Conservation (phyloP, 2,113 vertebrate species). For the Miniopterus natalensis region DNA sequence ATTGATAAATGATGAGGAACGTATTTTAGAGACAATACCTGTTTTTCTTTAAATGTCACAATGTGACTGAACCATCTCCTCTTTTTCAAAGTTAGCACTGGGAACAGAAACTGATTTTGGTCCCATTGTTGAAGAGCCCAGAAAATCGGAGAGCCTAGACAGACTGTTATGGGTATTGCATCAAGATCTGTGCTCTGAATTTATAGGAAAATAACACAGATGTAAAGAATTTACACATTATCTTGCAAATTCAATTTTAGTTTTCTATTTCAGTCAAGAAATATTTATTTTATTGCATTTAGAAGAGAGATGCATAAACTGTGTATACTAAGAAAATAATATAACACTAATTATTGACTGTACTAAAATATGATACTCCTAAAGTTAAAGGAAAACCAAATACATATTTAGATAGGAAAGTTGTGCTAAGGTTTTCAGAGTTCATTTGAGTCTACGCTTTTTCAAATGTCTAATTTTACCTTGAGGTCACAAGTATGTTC, state of each 20-base stretch:
- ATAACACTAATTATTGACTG: neutral
- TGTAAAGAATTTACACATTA: neutral
- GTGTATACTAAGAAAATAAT: neutral
- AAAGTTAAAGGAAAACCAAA: conserved; percentile 22
- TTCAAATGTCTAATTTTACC: conserved; percentile 28
- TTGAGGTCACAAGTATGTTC: conserved; percentile 44
- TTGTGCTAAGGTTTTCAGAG: neutral
- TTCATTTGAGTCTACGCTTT: conserved; percentile 23
- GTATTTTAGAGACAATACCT: neutral
- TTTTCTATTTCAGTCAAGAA: neutral
- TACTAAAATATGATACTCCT: neutral
- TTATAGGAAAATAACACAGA: neutral
- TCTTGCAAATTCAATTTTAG: neutral
- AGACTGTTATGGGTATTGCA: neutral
- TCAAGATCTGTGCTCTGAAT: neutral
- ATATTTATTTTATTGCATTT: neutral
- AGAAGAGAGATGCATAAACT: neutral
- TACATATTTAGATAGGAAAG: neutral
- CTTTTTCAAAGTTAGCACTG: neutral
- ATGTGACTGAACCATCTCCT: neutral
- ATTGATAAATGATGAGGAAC: neutral
- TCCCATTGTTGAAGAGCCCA: neutral
- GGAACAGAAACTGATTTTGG: neutral
- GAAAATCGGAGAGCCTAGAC: neutral
- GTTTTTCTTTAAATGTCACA: neutral